Percentiles rank a stretch among this genome's conserved stretches.
Conservation (phyloP, 2,113 vertebrate genomes). For the Prinia subflava region DNA sequence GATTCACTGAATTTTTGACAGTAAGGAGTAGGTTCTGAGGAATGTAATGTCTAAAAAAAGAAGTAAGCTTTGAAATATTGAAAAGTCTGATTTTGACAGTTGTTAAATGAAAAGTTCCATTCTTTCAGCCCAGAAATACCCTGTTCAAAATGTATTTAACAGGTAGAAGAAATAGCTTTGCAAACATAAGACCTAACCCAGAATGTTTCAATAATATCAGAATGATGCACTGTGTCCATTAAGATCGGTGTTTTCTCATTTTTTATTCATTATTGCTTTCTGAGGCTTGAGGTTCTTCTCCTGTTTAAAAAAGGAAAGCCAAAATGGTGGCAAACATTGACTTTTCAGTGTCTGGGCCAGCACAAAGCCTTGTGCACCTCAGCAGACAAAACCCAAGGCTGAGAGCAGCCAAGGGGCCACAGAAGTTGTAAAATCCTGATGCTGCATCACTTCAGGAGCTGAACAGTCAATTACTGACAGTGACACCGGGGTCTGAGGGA, state of each 20-base stretch:
- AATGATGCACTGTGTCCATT: background rate
- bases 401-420: background rate
- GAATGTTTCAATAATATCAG: background rate
- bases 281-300: background rate
- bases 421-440: background rate
- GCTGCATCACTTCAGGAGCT: background rate
- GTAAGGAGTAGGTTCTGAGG: background rate
- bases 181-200: background rate
- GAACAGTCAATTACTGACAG: background rate
- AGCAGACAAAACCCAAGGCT: background rate
- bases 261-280: background rate
- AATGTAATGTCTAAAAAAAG: background rate
- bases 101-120: background rate
- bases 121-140: background rate
- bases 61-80: slow-evolving; percentile 12
- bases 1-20: slow-evolving; percentile 44
- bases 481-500: background rate
- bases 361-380: background rate
- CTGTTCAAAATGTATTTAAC: background rate
- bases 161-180: background rate
- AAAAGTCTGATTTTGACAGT: slow-evolving; percentile 30
- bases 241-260: background rate
- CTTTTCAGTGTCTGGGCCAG: background rate
- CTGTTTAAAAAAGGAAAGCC: background rate
- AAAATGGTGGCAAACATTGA: background rate